Percentiles rank a stretch among this genome's conserved stretches.
Evolutionary conservation across 2,113 vertebrate genomes (phyloP).

Genomic region (Chaetodon trifascialis): DNA sequence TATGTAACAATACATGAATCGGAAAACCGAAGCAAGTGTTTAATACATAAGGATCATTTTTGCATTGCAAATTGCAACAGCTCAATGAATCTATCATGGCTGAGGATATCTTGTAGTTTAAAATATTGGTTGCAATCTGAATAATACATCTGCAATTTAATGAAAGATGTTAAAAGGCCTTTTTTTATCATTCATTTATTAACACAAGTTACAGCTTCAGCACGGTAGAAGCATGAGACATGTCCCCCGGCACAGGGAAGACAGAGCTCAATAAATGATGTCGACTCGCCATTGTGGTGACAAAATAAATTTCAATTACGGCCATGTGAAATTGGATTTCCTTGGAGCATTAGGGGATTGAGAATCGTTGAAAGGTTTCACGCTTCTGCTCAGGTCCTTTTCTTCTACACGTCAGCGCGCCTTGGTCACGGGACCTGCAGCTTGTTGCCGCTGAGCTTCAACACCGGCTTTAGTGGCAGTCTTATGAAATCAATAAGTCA

Average conservation of each 20-base stretch:
- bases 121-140: slow-evolving; percentile 19
- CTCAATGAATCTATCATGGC: neutral
- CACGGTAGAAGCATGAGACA: slow-evolving; percentile 19
- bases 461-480: slow-evolving; percentile 46
- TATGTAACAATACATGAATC: neutral
- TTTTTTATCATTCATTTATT: slow-evolving; percentile 55
- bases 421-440: slow-evolving; percentile 56
- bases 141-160: slow-evolving; percentile 49
- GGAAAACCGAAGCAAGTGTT: neutral
- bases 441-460: slow-evolving; percentile 48
- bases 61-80: neutral
- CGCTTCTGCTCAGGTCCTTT: slow-evolving; percentile 62
- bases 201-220: slow-evolving; percentile 48
- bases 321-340: slow-evolving; percentile 84
- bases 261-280: slow-evolving; percentile 71
- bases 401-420: slow-evolving; percentile 52
- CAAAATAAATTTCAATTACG: slow-evolving; percentile 85
- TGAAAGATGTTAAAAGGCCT: slow-evolving; percentile 5
- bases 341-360: slow-evolving; percentile 75
- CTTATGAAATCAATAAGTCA: slow-evolving; percentile 86
- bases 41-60: neutral
- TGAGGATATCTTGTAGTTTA: slow-evolving; percentile 8
- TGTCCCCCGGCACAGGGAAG: slow-evolving; percentile 28
- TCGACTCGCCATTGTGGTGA: slow-evolving; percentile 62
- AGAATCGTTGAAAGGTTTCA: slow-evolving; percentile 76